Conservation (phyloP, 2,797 vertebrate species). For the Micromesistius poutassou region DNA sequence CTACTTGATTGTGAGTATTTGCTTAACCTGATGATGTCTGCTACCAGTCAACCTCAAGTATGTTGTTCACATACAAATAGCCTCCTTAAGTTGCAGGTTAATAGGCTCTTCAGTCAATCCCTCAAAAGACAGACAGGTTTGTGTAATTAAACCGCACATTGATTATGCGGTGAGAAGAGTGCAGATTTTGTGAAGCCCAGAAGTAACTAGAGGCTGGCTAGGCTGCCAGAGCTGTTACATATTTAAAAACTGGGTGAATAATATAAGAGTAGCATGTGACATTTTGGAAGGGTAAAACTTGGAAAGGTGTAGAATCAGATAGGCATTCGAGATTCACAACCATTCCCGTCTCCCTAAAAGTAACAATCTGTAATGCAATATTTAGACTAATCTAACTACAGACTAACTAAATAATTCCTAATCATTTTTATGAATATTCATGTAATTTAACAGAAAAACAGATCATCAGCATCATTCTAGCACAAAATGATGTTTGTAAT, state of each 20-base stretch:
- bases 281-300: not conserved
- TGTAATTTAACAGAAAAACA: no score
- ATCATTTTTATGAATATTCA: not conserved
- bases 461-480: not conserved
- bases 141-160: not conserved
- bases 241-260: not conserved
- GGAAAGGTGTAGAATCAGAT: not conserved
- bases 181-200: not conserved
- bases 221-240: not conserved
- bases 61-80: not conserved
- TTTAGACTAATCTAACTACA: no score
- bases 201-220: not conserved
- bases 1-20: not conserved
- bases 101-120: not conserved
- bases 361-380: not conserved
- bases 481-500: not conserved
- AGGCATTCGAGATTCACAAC: not conserved
- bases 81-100: not conserved
- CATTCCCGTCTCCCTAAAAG: not conserved
- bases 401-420: not conserved
- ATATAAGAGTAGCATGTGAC: not conserved
- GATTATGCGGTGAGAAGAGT: not conserved
- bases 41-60: not conserved
- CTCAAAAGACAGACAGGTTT: not conserved
- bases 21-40: not conserved